Base-by-base conservation (phyloP, 2,888 invertebrate species). In the Myopa tessellatipennis region DNA sequence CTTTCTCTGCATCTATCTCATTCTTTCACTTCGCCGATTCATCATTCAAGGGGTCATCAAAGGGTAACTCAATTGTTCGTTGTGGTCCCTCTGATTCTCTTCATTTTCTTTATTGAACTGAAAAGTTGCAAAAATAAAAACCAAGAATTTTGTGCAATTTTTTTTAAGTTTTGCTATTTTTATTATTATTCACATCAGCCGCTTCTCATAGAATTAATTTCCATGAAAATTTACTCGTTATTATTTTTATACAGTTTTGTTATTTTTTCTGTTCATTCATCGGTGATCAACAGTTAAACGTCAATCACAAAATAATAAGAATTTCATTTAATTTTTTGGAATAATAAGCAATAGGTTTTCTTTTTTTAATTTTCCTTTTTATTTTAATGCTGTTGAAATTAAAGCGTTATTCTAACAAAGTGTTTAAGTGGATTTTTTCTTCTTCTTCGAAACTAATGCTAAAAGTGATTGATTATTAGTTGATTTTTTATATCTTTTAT, bases 141-240 rank as follows among this genome's bases (percentile, higher is more conserved):
- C 6, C 14, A 65, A 38, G 34, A 14, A 7, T 4, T 26, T 61
- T 61, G n/a, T 65, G 26, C 4, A 26, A 63, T 34, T 65, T 65
- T 65, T 34, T 68, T 68, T 14, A 38, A 18, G 14, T 68, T 68
- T 61, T 61, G n/a, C 14, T n/a, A 52, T 52, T 69, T 69, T 69
- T 69, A 69, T 69, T 69, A 38, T 34, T 36, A 34, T 65, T 65
- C 38, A 45, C 6, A 38, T 65, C n/a, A 52, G 50, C 69, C 26
- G 7, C 7, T 26, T 52, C 52, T 69, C 52, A 18, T 16, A 69
- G 69, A 12, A 69, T 45, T 45, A 10, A 8, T 8, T 52, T 52
- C 14, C 52, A 26, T 52, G 69, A 69, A 69, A 50, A 50, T 69
- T 52, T 52, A 52, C 34, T 52, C 10, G 1, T 52, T 50, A 45